A percentile compares a stretch with the other conserved stretches of the same genome.
These are phyloP conservation scores for Morone chrysops DNA, from an alignment of 2,113 vertebrate genomes.

Conservation along the genomic window DNA sequence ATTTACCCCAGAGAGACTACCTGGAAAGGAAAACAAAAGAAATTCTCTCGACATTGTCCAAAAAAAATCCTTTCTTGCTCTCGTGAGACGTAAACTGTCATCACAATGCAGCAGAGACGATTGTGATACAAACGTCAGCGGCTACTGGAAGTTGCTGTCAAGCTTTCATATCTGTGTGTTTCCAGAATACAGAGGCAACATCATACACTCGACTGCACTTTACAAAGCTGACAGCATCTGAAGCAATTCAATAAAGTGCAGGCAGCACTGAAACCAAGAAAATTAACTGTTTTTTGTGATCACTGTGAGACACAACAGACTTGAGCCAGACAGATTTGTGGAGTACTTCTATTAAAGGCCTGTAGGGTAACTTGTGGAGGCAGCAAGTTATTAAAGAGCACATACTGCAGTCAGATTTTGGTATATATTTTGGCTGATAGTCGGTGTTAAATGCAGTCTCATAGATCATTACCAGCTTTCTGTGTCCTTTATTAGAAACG, in stretches of 20 bases:
- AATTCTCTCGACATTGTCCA: conserved; percentile 38
- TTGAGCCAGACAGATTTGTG: background rate
- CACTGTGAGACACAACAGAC: background rate
- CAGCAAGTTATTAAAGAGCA: background rate
- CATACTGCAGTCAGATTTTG: background rate
- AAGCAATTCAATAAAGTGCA: background rate
- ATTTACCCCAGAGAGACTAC: conserved; percentile 55
- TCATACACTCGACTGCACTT: background rate
- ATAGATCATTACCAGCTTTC: background rate
- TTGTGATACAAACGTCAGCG: conserved; percentile 5
- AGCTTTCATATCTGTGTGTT: conserved; percentile 19
- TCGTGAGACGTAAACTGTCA: conserved; percentile 29
- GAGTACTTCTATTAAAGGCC: background rate
- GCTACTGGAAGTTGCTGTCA: conserved; percentile 17
- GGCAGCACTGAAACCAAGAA: background rate
- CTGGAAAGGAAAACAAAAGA: conserved; percentile 24
- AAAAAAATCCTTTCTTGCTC: conserved; percentile 13
- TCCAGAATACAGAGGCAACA: conserved; percentile 3
- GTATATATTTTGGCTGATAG: background rate
- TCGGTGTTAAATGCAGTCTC: background rate
- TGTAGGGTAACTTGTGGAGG: background rate
- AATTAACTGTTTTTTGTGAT: conserved; percentile 3
- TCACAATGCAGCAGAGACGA: background rate
- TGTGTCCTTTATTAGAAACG: no score
- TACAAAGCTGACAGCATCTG: background rate